Evolutionary conservation across 2,888 invertebrate species (phyloP), one percentile per base, ranked within the genome.

Genomic region (Cremastobaeus sp.): DNA sequence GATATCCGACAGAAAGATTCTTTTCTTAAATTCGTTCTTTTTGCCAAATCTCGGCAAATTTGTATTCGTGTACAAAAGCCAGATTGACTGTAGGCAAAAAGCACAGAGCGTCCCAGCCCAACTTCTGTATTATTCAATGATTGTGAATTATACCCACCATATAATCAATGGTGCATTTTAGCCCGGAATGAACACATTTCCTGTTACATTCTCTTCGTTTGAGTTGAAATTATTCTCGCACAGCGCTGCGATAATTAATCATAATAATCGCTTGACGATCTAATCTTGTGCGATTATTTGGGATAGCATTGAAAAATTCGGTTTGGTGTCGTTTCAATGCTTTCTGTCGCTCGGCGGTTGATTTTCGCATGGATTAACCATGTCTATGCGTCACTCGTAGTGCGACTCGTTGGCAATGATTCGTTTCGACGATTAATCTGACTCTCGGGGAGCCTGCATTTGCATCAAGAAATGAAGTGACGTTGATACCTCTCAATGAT

Each of bases 211-310:
- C n/a, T n/a, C n/a, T n/a, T n/a, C n/a, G n/a, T n/a, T n/a, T n/a
- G n/a, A n/a, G n/a, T n/a, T n/a, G n/a, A n/a, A n/a, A n/a, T n/a
- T n/a, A n/a, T n/a, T n/a, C n/a, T n/a, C n/a, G n/a, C n/a, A n/a
- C n/a, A n/a, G n/a, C n/a, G n/a, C n/a, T n/a, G n/a, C n/a, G n/a
- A n/a, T n/a, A n/a, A n/a, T n/a, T n/a, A n/a, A n/a, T 66, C 70
- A 68, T 48, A 57, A 76, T 75, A 76, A n/a, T n/a, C 76, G 76
- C 68, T 70, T 72, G 73, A 74, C 74, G 64, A 79, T 76, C 52
- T 74, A 74, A 81, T 76, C 45, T 70, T 48, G 69, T 52, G 64
- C 37, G 74, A 76, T 78, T 80, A 79, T 78, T 65, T 69, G 59
- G 72, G 66, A 77, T 35, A 48, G n/a, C 72, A 72, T 75, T 78